Evolutionary conservation across 2,797 vertebrate genomes (phyloP).

Genomic region (Lagocephalus sceleratus): DNA sequence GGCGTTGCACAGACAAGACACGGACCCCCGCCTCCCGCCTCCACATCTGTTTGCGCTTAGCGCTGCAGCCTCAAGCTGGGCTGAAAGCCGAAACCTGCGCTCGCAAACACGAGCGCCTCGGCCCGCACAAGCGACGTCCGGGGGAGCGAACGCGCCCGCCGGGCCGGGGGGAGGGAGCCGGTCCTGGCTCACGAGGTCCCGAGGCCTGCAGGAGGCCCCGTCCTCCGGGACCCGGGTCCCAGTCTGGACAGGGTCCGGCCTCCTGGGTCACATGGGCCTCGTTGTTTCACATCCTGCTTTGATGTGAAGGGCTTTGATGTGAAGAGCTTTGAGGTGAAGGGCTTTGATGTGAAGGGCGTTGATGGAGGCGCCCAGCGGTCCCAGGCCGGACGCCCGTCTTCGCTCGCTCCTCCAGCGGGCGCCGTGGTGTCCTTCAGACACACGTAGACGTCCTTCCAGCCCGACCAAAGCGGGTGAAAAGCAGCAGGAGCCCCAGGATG

Average conservation of each 20-base stretch:
- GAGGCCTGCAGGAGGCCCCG: constrained; percentile 59
- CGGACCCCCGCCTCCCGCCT: constrained; percentile 28
- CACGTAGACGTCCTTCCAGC: too few species aligned
- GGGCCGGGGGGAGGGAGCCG: constrained; percentile 61
- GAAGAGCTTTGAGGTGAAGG: too few species aligned
- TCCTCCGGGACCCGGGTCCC: too few species aligned
- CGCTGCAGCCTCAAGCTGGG: constrained; percentile 38
- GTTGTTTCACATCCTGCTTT: constrained; percentile 1
- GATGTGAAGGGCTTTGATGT: too few species aligned
- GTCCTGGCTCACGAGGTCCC: constrained; percentile 54
- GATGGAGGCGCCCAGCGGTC: too few species aligned
- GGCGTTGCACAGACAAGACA: too few species aligned
- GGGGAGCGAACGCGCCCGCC: constrained; percentile 48
- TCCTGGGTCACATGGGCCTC: constrained; percentile 21
- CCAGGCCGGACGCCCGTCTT: too few species aligned
- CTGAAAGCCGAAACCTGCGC: constrained; percentile 51
- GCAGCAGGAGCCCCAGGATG: too few species aligned
- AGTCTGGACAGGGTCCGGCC: constrained; percentile 27
- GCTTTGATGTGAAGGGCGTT: too few species aligned
- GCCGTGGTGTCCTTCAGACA: too few species aligned
- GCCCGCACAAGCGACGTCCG: constrained; percentile 38
- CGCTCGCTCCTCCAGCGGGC: too few species aligned
- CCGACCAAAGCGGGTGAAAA: background rate
- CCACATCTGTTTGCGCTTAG: constrained; percentile 67
- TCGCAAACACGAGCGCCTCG: constrained; percentile 24